Evolutionary conservation across 1,140 invertebrate species (phyloP).

Genomic region (Panulirus ornatus): DNA sequence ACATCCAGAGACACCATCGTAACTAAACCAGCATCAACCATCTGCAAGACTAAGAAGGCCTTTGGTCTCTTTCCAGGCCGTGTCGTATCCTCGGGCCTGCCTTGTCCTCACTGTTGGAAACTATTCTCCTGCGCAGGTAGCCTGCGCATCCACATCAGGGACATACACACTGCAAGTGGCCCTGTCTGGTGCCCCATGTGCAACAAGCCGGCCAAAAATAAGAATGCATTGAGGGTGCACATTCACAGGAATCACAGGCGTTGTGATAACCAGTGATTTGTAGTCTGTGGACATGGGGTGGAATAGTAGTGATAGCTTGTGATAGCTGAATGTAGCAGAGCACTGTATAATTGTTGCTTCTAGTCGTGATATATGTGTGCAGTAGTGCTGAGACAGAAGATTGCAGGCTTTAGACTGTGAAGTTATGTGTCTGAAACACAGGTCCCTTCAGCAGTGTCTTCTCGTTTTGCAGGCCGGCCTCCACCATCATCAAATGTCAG

Average conservation of each 20-base stretch:
- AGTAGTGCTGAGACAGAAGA: conserved; percentile 70
- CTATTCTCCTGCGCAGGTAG: conserved; percentile 76
- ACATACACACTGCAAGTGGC: conserved; percentile 75
- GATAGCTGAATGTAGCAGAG: conserved; percentile 74
- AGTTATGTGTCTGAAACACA: conserved; percentile 73
- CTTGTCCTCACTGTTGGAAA: conserved; percentile 76
- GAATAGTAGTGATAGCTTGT: conserved; percentile 74
- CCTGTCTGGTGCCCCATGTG: conserved; percentile 76
- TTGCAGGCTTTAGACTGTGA: conserved; percentile 68
- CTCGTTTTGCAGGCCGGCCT: conserved; percentile 71
- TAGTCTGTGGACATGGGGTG: conserved; percentile 56
- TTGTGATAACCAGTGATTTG: conserved; percentile 71
- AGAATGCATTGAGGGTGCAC: conserved; percentile 75
- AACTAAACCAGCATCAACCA: conserved; percentile 65
- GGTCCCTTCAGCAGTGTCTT: conserved; percentile 70
- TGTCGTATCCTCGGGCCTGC: conserved; percentile 74
- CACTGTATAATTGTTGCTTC: conserved; percentile 74
- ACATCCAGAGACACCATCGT: conserved; percentile 75
- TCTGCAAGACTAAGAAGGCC: conserved; percentile 71
- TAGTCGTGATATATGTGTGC: conserved; percentile 73
- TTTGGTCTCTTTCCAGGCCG: conserved; percentile 76
- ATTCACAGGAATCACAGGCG: conserved; percentile 75
- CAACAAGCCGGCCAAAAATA: conserved; percentile 76
- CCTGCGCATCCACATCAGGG: conserved; percentile 75
- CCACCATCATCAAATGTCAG: conserved; percentile 64